Percentiles rank a stretch among this genome's conserved stretches.
Conservation (phyloP, 2,113 vertebrate genomes). For the Saguinus imperator region DNA sequence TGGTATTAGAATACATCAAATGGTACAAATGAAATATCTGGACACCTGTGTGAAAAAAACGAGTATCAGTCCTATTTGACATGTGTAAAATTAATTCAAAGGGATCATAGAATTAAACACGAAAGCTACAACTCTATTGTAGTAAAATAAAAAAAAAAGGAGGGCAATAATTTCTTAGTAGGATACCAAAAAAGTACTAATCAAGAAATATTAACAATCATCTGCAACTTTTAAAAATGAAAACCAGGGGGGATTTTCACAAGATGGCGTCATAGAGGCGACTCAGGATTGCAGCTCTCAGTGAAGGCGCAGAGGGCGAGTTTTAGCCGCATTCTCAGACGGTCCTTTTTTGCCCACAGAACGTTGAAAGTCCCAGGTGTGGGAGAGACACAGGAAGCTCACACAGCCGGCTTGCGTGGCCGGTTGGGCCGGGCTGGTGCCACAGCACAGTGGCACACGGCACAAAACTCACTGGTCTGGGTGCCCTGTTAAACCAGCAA, state of each 20-base stretch:
- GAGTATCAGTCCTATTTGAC: not conserved
- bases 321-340: too few relatives aligned
- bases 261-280: too few relatives aligned
- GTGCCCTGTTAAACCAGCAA: too few relatives aligned
- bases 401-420: too few relatives aligned
- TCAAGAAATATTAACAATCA: not conserved
- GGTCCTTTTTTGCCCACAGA: too few relatives aligned
- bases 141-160: not conserved
- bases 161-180: not conserved
- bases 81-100: not conserved
- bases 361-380: too few relatives aligned
- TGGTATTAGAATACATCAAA: not conserved
- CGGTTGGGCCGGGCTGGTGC: too few relatives aligned
- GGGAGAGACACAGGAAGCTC: too few relatives aligned
- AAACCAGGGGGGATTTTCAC: not conserved
- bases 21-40: not conserved
- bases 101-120: not conserved
- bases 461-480: too few relatives aligned
- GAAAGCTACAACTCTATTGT: not conserved
- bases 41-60: not conserved
- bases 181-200: not conserved
- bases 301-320: too few relatives aligned
- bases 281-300: too few relatives aligned
- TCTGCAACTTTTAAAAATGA: not conserved
- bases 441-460: too few relatives aligned